A percentile compares a stretch with the other conserved stretches of the same genome.
Evolutionary conservation across 2,797 vertebrate species (phyloP).

Genomic region (Tympanoctomys barrerae): DNA sequence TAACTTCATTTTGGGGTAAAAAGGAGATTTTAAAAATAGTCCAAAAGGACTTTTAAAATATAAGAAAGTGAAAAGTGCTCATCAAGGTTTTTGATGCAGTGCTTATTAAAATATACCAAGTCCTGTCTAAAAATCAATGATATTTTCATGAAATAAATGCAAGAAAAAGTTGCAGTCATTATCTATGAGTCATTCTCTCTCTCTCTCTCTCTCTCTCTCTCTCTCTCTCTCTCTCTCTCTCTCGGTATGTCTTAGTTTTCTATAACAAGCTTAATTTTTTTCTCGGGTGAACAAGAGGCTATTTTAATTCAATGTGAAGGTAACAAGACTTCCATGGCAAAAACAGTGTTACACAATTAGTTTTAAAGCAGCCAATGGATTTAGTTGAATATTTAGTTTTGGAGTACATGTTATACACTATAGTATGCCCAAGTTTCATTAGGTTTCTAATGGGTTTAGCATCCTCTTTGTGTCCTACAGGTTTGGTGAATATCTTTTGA

Average conservation of each 20-base stretch:
- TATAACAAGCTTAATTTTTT: constrained; percentile 1
- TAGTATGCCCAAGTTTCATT: constrained; percentile 62
- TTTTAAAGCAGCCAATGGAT: constrained; percentile 65
- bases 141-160: constrained; percentile 43
- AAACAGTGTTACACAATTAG: constrained; percentile 56
- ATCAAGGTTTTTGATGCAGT: background rate
- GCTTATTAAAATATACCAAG: constrained; percentile 69
- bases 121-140: constrained; percentile 8
- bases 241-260: constrained; percentile 30
- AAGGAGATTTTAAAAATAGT: background rate
- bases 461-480: background rate
- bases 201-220: no score
- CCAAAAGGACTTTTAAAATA: constrained; percentile 57
- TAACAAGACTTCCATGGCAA: constrained; percentile 64
- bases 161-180: constrained; percentile 67
- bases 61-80: constrained; percentile 22
- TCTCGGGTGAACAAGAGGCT: background rate
- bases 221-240: background rate
- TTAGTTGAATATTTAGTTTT: constrained; percentile 63
- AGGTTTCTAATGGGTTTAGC: constrained; percentile 56
- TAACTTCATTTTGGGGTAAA: constrained; percentile 1
- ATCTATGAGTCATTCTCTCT: background rate
- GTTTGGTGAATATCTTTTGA: background rate
- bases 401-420: constrained; percentile 64
- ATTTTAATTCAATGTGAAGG: constrained; percentile 47